Conservation (phyloP, 1,140 invertebrate genomes). For the Cydia pomonella region DNA sequence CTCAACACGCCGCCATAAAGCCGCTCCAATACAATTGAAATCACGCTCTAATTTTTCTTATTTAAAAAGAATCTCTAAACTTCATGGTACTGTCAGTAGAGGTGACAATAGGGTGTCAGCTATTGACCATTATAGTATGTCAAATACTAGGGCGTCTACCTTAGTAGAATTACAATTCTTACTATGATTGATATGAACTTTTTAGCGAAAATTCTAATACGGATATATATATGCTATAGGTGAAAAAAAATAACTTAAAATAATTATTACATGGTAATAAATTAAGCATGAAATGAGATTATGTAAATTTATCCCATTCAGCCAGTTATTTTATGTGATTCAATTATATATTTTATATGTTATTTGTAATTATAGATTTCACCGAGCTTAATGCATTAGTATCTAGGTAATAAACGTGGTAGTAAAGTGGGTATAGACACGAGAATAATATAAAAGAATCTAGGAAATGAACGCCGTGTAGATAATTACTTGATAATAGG, state of each 20-base stretch:
- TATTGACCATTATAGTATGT: too few species aligned
- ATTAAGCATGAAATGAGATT: neutral
- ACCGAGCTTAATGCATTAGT: slow-evolving; percentile 3
- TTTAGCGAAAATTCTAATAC: too few species aligned
- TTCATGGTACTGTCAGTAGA: too few species aligned
- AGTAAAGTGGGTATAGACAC: neutral
- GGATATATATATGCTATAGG: neutral
- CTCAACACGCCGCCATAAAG: too few species aligned
- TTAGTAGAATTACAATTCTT: too few species aligned
- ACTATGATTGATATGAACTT: too few species aligned
- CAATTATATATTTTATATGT: slow-evolving; percentile 19
- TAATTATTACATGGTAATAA: neutral
- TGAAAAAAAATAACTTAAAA: neutral
- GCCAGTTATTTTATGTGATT: slow-evolving; percentile 11
- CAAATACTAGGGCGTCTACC: too few species aligned
- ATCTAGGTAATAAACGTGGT: neutral
- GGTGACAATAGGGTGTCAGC: too few species aligned
- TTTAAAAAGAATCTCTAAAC: too few species aligned
- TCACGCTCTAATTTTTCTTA: too few species aligned
- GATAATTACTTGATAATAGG: neutral
- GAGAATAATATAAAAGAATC: neutral
- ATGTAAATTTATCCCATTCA: neutral
- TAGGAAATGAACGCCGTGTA: neutral
- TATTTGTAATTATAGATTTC: neutral
- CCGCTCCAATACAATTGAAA: too few species aligned